phyloP scores from a whole-genome alignment of 1,140 invertebrate genomes.

The Heterodera carotae region DNA sequence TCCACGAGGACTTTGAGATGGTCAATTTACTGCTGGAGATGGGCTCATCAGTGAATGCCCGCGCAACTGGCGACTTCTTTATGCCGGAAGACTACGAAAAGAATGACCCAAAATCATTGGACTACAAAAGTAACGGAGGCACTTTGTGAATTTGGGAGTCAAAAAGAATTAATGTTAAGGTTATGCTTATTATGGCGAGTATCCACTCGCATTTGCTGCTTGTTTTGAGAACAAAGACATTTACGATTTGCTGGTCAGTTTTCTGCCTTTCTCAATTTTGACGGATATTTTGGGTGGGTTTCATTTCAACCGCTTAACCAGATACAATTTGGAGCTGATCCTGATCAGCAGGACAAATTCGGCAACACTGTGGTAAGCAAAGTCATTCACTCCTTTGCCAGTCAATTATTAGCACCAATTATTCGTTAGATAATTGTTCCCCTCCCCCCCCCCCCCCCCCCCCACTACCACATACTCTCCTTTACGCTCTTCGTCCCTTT shows the following conservation, averaged over 20 bases:
- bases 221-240: constrained; percentile 93
- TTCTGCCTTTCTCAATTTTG: not conserved
- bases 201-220: constrained; percentile 91
- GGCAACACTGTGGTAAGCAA: constrained; percentile 74
- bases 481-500: too few relatives aligned
- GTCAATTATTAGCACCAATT: not conserved
- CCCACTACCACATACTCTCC: too few relatives aligned
- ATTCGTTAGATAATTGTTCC: not conserved
- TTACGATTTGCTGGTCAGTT: constrained; percentile 75
- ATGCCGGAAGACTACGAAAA: constrained; percentile 80
- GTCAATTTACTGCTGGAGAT: constrained; percentile 79
- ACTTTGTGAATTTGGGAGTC: not conserved
- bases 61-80: constrained; percentile 79
- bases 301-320: too few relatives aligned
- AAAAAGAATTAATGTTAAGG: constrained; percentile 69
- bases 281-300: not conserved
- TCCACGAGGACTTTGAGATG: constrained; percentile 91
- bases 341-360: constrained; percentile 79
- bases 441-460: too few relatives aligned
- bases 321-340: constrained; percentile 84
- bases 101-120: constrained; percentile 76
- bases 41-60: constrained; percentile 84
- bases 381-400: not conserved
- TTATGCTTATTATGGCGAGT: constrained; percentile 73
- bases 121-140: constrained; percentile 81